phyloP scores from a whole-genome alignment of 2,888 invertebrate genomes.

The Phyllotreta striolata region DNA sequence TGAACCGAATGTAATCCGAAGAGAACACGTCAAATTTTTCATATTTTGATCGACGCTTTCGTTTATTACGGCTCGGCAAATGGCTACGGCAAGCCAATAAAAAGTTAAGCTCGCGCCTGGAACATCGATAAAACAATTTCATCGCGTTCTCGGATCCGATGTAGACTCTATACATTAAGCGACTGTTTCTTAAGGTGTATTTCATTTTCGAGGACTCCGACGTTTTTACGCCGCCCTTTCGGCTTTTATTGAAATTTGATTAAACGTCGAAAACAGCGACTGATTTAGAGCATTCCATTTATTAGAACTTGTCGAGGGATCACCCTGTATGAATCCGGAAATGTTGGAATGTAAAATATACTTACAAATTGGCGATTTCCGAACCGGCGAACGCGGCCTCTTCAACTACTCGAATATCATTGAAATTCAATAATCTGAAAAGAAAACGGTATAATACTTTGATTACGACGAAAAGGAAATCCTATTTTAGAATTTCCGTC shows the following conservation, averaged over 20 bases:
- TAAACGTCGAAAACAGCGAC: no score
- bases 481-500: background rate
- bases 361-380: constrained; percentile 72
- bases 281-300: no score
- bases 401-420: constrained; percentile 73
- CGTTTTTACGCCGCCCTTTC: no score
- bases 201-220: no score
- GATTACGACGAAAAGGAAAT: no score
- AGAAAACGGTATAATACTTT: constrained; percentile 13
- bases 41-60: constrained; percentile 5
- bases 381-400: constrained; percentile 79
- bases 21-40: constrained; percentile 5
- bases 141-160: background rate
- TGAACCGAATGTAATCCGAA: background rate
- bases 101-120: background rate
- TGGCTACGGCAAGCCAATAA: background rate
- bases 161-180: no score
- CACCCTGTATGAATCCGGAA: background rate
- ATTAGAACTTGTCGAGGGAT: background rate
- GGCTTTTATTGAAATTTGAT: no score
- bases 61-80: background rate
- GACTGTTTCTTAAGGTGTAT: no score
- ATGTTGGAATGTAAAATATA: constrained; percentile 39
- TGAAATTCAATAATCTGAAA: constrained; percentile 75
- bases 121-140: constrained; percentile 8